A percentile compares a stretch with the other conserved stretches of the same genome.
Evolutionary conservation across 2,113 vertebrate genomes (phyloP).

Genomic region (Pandion haliaetus): DNA sequence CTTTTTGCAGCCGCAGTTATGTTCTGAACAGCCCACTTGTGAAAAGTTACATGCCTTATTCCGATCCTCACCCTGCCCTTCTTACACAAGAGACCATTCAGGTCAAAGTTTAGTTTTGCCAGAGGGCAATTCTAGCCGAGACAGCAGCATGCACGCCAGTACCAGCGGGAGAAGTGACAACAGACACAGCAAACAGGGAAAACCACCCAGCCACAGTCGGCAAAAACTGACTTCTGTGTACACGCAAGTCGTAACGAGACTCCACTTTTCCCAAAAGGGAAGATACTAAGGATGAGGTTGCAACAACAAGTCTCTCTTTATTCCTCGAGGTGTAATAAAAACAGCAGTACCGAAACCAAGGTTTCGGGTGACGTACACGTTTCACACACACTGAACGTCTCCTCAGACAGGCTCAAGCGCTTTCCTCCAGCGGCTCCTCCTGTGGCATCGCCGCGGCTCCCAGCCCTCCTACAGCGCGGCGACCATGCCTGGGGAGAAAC

Average conservation of each 20-base stretch:
- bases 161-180: neutral
- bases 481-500: neutral
- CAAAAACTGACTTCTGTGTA: neutral
- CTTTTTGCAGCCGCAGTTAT: neutral
- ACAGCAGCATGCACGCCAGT: fast-evolving
- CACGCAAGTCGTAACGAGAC: neutral
- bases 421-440: neutral
- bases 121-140: neutral
- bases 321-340: neutral
- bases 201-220: neutral
- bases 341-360: neutral
- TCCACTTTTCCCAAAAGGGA: neutral
- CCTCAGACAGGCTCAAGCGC: neutral
- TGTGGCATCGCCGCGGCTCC: neutral
- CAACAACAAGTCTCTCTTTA: neutral
- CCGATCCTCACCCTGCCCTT: neutral
- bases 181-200: neutral
- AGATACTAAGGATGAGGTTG: too few relatives aligned
- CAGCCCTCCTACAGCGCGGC: neutral
- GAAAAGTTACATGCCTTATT: neutral
- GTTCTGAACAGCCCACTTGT: neutral
- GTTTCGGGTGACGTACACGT: neutral
- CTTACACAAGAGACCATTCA: neutral
- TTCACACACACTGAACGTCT: neutral
- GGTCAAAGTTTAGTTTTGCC: neutral